Evolutionary conservation across 1,140 invertebrate genomes (phyloP).

Genomic region (Dendrolimus kikuchii): DNA sequence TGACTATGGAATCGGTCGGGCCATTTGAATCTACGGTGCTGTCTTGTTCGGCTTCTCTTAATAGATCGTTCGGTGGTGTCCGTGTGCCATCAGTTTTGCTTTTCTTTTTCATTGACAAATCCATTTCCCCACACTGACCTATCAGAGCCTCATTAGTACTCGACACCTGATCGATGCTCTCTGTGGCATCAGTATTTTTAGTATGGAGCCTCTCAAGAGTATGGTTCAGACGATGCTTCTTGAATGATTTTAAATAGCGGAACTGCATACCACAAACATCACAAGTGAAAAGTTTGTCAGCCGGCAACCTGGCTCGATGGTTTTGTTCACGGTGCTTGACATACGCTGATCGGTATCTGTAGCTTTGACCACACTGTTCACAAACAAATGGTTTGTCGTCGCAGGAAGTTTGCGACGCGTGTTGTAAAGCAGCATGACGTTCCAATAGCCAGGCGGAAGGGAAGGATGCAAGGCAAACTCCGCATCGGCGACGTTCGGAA

Average conservation of each 20-base stretch:
- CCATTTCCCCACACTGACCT: slow-evolving; percentile 68
- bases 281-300: slow-evolving; percentile 91
- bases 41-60: slow-evolving; percentile 76
- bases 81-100: slow-evolving; percentile 36
- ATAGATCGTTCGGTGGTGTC: slow-evolving; percentile 42
- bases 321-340: slow-evolving; percentile 92
- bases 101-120: slow-evolving; percentile 61
- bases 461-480: slow-evolving; percentile 86
- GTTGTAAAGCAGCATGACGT: slow-evolving; percentile 85
- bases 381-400: slow-evolving; percentile 93
- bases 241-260: slow-evolving; percentile 89
- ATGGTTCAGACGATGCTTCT: slow-evolving; percentile 90
- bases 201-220: slow-evolving; percentile 85
- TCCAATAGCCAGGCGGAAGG: slow-evolving; percentile 87
- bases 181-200: slow-evolving; percentile 68
- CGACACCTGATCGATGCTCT: slow-evolving; percentile 78
- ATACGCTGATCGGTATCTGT: slow-evolving; percentile 90
- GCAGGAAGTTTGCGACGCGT: slow-evolving; percentile 72
- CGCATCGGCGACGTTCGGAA: slow-evolving; percentile 77
- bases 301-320: slow-evolving; percentile 86
- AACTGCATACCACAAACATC: slow-evolving; percentile 94
- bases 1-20: slow-evolving; percentile 53
- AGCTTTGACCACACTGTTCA: slow-evolving; percentile 91
- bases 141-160: slow-evolving; percentile 80
- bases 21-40: slow-evolving; percentile 78